These are phyloP conservation scores for Cephus nigrinus DNA, from an alignment of 2,888 invertebrate genomes.

Conservation along the genomic window DNA sequence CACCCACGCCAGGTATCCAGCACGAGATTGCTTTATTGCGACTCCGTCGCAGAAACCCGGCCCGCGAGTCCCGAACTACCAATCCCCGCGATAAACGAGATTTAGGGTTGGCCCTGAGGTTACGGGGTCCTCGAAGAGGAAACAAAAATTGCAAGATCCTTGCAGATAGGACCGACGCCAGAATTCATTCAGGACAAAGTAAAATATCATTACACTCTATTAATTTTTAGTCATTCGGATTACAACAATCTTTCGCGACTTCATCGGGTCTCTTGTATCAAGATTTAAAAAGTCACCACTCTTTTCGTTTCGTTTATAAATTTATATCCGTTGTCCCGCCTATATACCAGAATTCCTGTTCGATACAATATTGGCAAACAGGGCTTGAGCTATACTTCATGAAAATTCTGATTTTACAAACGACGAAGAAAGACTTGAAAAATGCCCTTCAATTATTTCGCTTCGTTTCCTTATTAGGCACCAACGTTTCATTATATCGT, in stretches of 20 bases:
- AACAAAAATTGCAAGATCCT: neutral
- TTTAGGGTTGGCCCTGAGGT: neutral
- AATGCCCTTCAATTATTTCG: neutral
- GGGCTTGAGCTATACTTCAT: neutral
- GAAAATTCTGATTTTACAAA: neutral
- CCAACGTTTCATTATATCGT: neutral
- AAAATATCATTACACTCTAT: neutral
- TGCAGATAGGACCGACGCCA: neutral
- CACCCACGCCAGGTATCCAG: constrained; percentile 47
- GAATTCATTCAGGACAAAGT: neutral
- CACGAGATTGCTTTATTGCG: constrained; percentile 43
- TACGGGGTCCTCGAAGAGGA: neutral
- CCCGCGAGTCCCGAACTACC: constrained; percentile 29
- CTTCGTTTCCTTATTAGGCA: neutral
- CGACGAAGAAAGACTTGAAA: neutral
- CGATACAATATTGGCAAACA: neutral
- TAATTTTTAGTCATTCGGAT: neutral
- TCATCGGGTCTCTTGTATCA: neutral
- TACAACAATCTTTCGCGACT: neutral
- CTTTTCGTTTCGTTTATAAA: too few relatives aligned
- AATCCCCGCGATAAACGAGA: constrained; percentile 33
- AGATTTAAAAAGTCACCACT: neutral
- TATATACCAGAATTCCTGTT: neutral
- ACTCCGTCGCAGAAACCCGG: constrained; percentile 32
- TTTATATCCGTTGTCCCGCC: too few relatives aligned